Evolutionary conservation across 1,140 invertebrate species (phyloP), one percentile per base, ranked within the genome.

Genomic region (Drosophila eugracilis): DNA sequence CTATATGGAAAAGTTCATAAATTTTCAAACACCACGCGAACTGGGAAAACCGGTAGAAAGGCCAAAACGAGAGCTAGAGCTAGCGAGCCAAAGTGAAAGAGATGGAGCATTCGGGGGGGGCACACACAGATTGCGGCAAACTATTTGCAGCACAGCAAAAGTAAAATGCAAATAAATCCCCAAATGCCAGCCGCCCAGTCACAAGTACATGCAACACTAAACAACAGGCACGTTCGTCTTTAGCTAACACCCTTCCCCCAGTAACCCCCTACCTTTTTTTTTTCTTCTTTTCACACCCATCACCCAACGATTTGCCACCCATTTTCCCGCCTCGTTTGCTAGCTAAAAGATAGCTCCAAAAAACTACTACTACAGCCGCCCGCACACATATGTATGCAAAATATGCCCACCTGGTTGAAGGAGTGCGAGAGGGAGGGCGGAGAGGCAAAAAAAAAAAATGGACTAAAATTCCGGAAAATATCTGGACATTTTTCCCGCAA

Each of bases 121-220:
- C n/a, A n/a, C n/a, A 58, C 81, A 86, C 77, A 85, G 81, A 85
- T 85, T 85, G 81, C 73, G 77, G 81, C 81, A 85, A 85, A 85
- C 80, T 85, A 85, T 76, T 85, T 78, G 79, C 62, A 50, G 26
- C 42, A 30, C 42, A 30, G 63, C 57, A 60, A 81, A 86, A 85
- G 63, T 71, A 85, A 84, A 85, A 85, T 85, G 81, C 81, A 86
- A 85, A 85, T 85, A 85, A 85, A 85, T 86, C 81, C 81, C 81
- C 62, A 78, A 86, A 73, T 78, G 62, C 78, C 78, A 10, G 12
- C 12, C 4, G 37, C 72, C 76, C 53, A 72, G 36, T 45, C 19
- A 24, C 34, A 69, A 60, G 81, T 62, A 22, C 48, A 75, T 59
- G 77, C 77, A 73, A 86, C 73, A 86, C 80, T 85, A 80, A 81